phyloP scores from a whole-genome alignment of 2,888 invertebrate species.

The Thera obeliscata region DNA sequence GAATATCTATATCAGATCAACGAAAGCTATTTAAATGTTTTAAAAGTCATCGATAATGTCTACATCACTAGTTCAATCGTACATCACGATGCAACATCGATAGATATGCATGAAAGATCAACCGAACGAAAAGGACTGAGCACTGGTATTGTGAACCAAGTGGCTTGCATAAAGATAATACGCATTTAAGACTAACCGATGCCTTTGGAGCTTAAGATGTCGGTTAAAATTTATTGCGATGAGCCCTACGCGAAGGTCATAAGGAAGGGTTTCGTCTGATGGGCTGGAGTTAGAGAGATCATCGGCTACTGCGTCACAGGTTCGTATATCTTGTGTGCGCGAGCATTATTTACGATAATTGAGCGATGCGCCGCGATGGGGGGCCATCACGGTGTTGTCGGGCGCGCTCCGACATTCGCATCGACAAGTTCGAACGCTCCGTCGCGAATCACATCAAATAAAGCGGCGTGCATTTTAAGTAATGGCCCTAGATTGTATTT shows the following conservation, averaged over 20 bases:
- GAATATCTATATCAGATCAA: background rate
- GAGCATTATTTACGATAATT: conserved; percentile 85
- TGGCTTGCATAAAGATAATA: conserved; percentile 84
- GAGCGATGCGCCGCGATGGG: conserved; percentile 84
- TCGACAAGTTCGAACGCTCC: conserved; percentile 83
- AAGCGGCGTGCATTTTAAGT: conserved; percentile 84
- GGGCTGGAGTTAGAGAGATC: conserved; percentile 61
- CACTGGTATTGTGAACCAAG: conserved; percentile 81
- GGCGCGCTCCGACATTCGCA: conserved; percentile 81
- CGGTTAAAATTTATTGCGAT: conserved; percentile 47
- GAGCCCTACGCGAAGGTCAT: conserved; percentile 54
- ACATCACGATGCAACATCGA: conserved; percentile 73
- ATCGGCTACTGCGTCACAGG: conserved; percentile 75
- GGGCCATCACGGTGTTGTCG: conserved; percentile 84
- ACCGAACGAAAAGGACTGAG: conserved; percentile 71
- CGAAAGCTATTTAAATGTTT: background rate
- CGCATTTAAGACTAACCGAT: conserved; percentile 73
- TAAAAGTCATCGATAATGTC: conserved; percentile 47
- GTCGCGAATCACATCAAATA: conserved; percentile 84
- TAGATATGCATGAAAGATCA: conserved; percentile 77
- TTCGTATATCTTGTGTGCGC: conserved; percentile 83
- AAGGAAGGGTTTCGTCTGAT: conserved; percentile 58
- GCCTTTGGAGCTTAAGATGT: conserved; percentile 64
- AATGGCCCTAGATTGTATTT: conserved; percentile 83
- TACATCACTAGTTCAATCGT: conserved; percentile 60